Base-by-base conservation (phyloP, 1,140 invertebrate genomes). In the Apis dorsata region DNA sequence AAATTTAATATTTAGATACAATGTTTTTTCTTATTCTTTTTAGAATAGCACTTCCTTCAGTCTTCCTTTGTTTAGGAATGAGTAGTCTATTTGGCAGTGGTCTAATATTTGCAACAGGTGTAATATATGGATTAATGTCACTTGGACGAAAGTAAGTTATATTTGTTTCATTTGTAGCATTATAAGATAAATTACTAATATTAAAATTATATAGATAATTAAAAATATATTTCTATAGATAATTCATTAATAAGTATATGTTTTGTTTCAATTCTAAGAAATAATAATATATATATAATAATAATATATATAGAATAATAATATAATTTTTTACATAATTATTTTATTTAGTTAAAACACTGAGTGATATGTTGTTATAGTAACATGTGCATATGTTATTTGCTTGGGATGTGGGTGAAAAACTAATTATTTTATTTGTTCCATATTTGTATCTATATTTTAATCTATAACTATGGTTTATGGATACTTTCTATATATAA, bases 71-170 rank as follows among this genome's bases (percentile, higher is more conserved):
- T 92, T 92, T 96, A n/a, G 96, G 95, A 57, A 69, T 98, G 44
- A 95, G 95, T 86, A 98, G 97, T 85, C 94, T 98, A 88, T 96
- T 99, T 92, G 98, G 98, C 86, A 96, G 97, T 94, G 98, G 97
- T 57, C 92, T 98, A 59, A 97, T 99, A 90, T 97, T 99, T 94
- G 95, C 94, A 21, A 98, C 98, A 72, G 98, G 98, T 65, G 95
- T 97, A 78, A 94, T 99, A 62, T 99, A 99, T 94, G 98, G 98
- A 89, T 95, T 99, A 95, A 98, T 99, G 97, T 96, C 98, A 53
- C 94, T 99, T 84, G 97, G 97, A 79, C 98, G 96, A 94, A 98
- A 98, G 97, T 98, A 94, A 97, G 97, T 96, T 57, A 85, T 34
- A 78, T 49, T 80, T 82, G 70, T 66, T 69, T 70, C 0, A 24